Percentiles rank a stretch among this genome's conserved stretches.
These are phyloP conservation scores for Gibbula magus DNA, from an alignment of 2,888 invertebrate genomes.

Conservation along the genomic window DNA sequence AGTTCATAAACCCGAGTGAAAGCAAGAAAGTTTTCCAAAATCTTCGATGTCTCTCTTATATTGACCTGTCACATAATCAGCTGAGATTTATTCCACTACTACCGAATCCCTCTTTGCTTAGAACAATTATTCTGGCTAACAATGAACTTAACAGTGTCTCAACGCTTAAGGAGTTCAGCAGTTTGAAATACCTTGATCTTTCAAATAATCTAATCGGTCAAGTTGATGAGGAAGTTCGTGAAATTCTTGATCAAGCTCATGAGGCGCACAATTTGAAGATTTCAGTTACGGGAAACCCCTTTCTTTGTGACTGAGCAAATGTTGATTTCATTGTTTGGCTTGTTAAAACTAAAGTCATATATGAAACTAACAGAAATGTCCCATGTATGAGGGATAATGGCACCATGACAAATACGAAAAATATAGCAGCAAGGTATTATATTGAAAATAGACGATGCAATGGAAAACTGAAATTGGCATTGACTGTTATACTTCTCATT, in stretches of 20 bases:
- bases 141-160: not conserved
- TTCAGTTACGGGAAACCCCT: not conserved
- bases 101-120: not conserved
- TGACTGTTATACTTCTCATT: not conserved
- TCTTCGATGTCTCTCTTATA: not conserved
- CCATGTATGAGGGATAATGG: not conserved
- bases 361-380: not conserved
- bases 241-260: not conserved
- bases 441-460: not conserved
- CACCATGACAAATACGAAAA: not conserved
- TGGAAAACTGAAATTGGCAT: not conserved
- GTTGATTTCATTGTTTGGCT: constrained; percentile 13
- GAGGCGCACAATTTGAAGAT: not conserved
- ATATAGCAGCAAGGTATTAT: not conserved
- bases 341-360: not conserved
- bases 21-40: not conserved
- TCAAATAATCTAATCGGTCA: not conserved
- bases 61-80: not conserved
- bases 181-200: not conserved
- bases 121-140: not conserved
- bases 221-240: not conserved
- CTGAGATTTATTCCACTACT: not conserved
- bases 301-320: not conserved
- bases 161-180: not conserved
- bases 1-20: not conserved